Percentiles rank a stretch among this genome's conserved stretches.
Evolutionary conservation across 2,113 vertebrate genomes (phyloP).

Genomic region (Picathartes gymnocephalus): DNA sequence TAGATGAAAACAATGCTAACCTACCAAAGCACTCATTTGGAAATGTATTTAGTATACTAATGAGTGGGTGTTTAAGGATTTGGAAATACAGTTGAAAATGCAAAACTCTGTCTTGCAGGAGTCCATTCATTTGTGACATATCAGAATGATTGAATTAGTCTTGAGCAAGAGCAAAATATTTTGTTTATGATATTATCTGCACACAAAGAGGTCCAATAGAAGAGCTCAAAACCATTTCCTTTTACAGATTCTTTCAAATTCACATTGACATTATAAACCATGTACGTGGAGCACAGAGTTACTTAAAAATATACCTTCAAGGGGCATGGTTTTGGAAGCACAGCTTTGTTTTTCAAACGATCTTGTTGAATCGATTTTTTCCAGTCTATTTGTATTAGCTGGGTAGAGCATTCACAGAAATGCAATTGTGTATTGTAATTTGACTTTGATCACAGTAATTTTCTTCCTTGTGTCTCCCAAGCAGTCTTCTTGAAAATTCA

Average conservation of each 20-base stretch:
- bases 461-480: neutral
- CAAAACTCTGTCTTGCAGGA: neutral
- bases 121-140: neutral
- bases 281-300: neutral
- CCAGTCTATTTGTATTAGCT: neutral
- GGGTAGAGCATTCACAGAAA: neutral
- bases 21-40: neutral
- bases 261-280: neutral
- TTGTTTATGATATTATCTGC: neutral
- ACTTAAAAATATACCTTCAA: neutral
- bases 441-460: slow-evolving; percentile 44
- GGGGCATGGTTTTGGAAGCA: neutral
- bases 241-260: neutral
- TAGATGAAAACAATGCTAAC: neutral
- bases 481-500: neutral
- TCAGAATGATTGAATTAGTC: neutral
- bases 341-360: neutral
- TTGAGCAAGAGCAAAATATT: neutral
- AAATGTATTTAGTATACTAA: neutral
- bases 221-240: neutral
- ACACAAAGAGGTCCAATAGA: neutral
- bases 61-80: neutral
- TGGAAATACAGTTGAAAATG: neutral
- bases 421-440: slow-evolving; percentile 21
- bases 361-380: neutral